Percentiles rank a stretch among this genome's conserved stretches.
Evolutionary conservation across 2,888 invertebrate species (phyloP).

Genomic region (Oxyteleia sp.): DNA sequence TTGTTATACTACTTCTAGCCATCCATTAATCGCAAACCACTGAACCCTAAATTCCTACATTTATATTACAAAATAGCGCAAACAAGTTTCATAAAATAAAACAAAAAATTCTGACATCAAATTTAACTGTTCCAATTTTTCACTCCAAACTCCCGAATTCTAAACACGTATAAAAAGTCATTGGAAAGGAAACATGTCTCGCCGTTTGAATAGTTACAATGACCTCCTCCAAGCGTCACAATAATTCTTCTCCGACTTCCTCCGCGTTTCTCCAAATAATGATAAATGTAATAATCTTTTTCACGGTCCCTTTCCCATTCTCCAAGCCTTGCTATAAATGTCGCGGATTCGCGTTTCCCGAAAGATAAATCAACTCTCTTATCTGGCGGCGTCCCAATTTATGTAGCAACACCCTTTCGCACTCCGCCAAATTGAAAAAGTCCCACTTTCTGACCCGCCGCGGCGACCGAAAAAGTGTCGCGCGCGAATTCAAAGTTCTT

Average conservation of each 20-base stretch:
- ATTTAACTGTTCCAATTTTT: no score
- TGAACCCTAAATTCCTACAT: no score
- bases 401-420: slow-evolving; percentile 42
- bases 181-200: slow-evolving; percentile 25
- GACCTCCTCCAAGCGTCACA: slow-evolving; percentile 26
- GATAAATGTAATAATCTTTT: slow-evolving; percentile 66
- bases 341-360: slow-evolving; percentile 35
- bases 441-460: slow-evolving; percentile 17
- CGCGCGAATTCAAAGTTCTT: slow-evolving; percentile 20
- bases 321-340: slow-evolving; percentile 43
- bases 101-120: no score
- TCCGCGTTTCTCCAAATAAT: slow-evolving; percentile 59
- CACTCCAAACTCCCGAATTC: slow-evolving; percentile 22
- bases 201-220: slow-evolving; percentile 42
- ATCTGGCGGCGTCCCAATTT: slow-evolving; percentile 54
- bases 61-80: no score
- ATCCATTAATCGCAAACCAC: no score
- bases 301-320: slow-evolving; percentile 49
- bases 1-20: no score
- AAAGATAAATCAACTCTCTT: slow-evolving; percentile 62
- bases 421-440: slow-evolving; percentile 48
- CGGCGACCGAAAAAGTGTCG: neutral
- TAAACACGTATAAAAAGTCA: slow-evolving; percentile 35
- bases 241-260: slow-evolving; percentile 41
- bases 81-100: no score